Evolutionary conservation across 2,888 invertebrate genomes (phyloP).

Genomic region (Lomographa bimaculata): DNA sequence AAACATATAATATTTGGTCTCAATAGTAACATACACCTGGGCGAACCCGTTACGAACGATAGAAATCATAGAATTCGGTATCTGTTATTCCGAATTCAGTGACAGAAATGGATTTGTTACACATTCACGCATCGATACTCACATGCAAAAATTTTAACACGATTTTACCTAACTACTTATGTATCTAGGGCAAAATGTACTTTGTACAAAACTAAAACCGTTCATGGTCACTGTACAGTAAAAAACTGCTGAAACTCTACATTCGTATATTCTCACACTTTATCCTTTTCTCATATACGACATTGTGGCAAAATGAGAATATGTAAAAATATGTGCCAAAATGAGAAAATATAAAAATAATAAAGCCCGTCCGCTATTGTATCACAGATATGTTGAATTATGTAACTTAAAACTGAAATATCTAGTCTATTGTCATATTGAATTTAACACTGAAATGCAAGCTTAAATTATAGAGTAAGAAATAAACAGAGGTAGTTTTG

Average conservation of each 20-base stretch:
- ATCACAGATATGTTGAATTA: constrained; percentile 77
- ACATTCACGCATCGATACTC: constrained; percentile 70
- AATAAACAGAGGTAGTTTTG: constrained; percentile 64
- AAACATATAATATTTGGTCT: constrained; percentile 83
- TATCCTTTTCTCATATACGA: constrained; percentile 48
- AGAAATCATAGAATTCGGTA: too few relatives aligned
- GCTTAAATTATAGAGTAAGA: constrained; percentile 36
- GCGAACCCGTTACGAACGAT: constrained; percentile 66
- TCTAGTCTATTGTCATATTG: constrained; percentile 55
- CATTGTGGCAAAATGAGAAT: constrained; percentile 69
- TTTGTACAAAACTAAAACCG: constrained; percentile 81
- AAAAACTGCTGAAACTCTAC: constrained; percentile 61
- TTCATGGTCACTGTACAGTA: constrained; percentile 65
- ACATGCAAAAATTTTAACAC: constrained; percentile 71
- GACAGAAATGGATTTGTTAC: constrained; percentile 59
- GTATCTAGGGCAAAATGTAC: constrained; percentile 82
- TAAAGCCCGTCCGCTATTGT: constrained; percentile 72
- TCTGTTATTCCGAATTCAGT: too few relatives aligned
- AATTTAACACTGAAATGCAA: constrained; percentile 43
- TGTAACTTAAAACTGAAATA: constrained; percentile 62
- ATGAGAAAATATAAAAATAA: constrained; percentile 49
- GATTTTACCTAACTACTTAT: constrained; percentile 82
- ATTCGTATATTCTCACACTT: constrained; percentile 54
- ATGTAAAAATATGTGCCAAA: constrained; percentile 65
- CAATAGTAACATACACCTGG: constrained; percentile 77